Evolutionary conservation across 2,797 vertebrate species (phyloP).

Genomic region (Micropoecilia bifurca): DNA sequence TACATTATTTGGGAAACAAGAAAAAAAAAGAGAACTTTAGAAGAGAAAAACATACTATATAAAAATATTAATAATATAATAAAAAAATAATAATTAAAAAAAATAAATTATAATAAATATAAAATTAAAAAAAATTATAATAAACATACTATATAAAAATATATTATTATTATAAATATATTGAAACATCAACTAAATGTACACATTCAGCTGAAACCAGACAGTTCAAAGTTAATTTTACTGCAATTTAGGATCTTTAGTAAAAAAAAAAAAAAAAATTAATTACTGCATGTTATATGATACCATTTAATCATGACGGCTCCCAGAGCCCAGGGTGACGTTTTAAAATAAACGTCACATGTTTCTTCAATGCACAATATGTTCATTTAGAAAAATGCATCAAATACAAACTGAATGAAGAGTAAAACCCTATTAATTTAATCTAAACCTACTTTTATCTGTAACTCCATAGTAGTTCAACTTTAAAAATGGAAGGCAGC

Average conservation of each 20-base stretch:
- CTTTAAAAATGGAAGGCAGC: background rate
- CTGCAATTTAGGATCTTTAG: background rate
- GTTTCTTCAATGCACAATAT: background rate
- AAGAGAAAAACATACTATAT: background rate
- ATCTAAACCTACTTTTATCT: background rate
- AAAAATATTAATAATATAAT: too few relatives aligned
- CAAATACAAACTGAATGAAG: background rate
- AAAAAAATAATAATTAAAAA: too few relatives aligned
- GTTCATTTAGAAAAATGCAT: slow-evolving; percentile 5
- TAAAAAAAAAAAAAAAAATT: background rate
- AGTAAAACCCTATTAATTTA: background rate
- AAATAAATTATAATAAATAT: too few relatives aligned
- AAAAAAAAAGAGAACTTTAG: background rate
- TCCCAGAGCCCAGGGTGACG: background rate
- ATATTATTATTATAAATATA: too few relatives aligned
- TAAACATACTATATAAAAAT: too few relatives aligned
- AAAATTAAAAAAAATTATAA: too few relatives aligned
- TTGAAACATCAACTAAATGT: background rate
- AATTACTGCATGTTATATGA: background rate
- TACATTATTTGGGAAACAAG: background rate
- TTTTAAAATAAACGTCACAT: background rate
- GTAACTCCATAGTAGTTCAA: background rate
- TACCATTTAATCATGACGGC: background rate
- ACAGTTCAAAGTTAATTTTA: background rate
- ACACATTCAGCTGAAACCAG: background rate